Evolutionary conservation across 1,140 invertebrate genomes (phyloP).

Genomic region (Polyergus mexicanus): DNA sequence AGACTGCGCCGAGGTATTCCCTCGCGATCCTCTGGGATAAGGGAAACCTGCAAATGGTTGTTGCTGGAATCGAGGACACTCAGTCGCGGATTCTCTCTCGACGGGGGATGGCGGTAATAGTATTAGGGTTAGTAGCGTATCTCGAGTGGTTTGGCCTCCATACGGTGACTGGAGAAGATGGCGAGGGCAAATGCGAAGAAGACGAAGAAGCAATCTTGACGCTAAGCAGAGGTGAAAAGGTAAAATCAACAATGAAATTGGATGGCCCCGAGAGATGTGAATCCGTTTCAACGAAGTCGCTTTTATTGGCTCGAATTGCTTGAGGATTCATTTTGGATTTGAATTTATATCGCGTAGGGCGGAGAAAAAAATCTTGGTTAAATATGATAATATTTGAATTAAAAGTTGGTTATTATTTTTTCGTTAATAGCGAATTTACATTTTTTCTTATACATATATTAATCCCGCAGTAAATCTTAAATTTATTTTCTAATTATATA

Average conservation of each 20-base stretch:
- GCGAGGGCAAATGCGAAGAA: slow-evolving; percentile 51
- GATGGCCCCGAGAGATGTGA: slow-evolving; percentile 22
- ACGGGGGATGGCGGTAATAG: slow-evolving; percentile 71
- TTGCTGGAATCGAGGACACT: slow-evolving; percentile 75
- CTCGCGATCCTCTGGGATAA: slow-evolving; percentile 66
- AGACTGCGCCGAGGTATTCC: slow-evolving; percentile 61
- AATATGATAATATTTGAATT: slow-evolving; percentile 74
- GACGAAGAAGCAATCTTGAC: slow-evolving; percentile 44
- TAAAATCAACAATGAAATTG: slow-evolving; percentile 71
- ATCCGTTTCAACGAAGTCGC: slow-evolving; percentile 9
- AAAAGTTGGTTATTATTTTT: slow-evolving; percentile 38
- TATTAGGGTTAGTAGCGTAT: slow-evolving; percentile 78
- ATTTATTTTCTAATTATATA: slow-evolving; percentile 16
- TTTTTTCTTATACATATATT: slow-evolving; percentile 50
- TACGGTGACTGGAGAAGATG: slow-evolving; percentile 39
- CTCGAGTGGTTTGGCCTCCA: slow-evolving; percentile 70
- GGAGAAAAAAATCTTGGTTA: slow-evolving; percentile 61
- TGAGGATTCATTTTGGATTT: slow-evolving; percentile 71
- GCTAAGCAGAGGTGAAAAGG: slow-evolving; percentile 66
- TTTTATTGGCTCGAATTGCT: slow-evolving; percentile 68
- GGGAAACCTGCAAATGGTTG: slow-evolving; percentile 73
- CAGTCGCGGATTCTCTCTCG: slow-evolving; percentile 68
- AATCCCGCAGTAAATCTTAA: neutral
- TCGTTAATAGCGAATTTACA: slow-evolving; percentile 41
- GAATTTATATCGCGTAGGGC: slow-evolving; percentile 26